Evolutionary conservation across 2,888 invertebrate species (phyloP), one percentile per base, ranked within the genome.

Genomic region (Polyommatus icarus): DNA sequence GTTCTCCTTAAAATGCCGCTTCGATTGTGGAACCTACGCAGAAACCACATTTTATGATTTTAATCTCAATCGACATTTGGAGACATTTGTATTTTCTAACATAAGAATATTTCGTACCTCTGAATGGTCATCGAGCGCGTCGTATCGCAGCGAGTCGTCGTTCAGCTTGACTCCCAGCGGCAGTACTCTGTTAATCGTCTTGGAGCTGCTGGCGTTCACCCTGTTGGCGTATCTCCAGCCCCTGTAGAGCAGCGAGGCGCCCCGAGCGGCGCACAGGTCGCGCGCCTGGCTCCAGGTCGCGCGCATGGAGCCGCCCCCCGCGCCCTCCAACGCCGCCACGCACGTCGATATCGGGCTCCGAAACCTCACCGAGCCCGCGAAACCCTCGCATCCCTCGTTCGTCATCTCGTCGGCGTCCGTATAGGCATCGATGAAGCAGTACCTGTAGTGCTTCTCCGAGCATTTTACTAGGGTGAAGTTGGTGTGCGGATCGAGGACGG

Each of bases 161-260:
- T 84, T 85, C 81, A 87, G 86, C 10, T 87, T 82, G 2, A 93
- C 84, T 2, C 90, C 91, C 78, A 92, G 80, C 0, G 94, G 94
- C 77, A 88, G 87, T 8, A 84, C 85, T 73, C 85, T 83, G 67
- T 81, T 82, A 3, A 79, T 77, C 7, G 89, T 81, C 40, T 83
- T 76, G 0, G 87, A 88, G 79, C 87, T 85, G 79, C 92, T 94
- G 0, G 90, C 87, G 79, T 92, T 92, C 77, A 89, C 85, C 92
- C 94, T 85, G 79, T 92, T 94, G 0, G 91, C 87, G 79, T 92
- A 93, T 77, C 89, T 86, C 92, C 94, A 94, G 0, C 94, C 94
- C 46, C 85, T 87, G 59, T 90, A 89, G 20, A 94, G 79, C 1
- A 94, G 82, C 0, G 88, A 86, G 0, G 89, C 91, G 1, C 87